Base-by-base conservation (phyloP, 2,797 vertebrate genomes). In the Xyrichtys novacula region DNA sequence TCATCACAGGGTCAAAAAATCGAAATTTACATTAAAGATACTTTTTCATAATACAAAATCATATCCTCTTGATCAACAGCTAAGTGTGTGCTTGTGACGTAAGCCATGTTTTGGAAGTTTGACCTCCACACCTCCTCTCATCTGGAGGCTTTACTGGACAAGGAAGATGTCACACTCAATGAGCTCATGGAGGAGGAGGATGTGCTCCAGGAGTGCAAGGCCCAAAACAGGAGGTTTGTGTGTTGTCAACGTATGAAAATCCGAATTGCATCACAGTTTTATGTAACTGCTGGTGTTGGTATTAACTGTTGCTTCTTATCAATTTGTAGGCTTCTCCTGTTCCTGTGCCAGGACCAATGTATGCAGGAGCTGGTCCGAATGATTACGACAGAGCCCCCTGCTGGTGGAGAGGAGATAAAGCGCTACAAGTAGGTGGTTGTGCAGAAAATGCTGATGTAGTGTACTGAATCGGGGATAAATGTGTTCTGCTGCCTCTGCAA, bases 101-200 rank as follows among this genome's bases (percentile, higher is more conserved):
- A 88, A 88, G 83, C 88, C 93, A 99, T 99, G 98, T 99, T 99
- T 94, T 99, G 98, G 97, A 99, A 98, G 95, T 98, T 99, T 80
- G 98, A 99, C 81, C 75, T 99, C 85, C 97, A 97, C 88, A 95
- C 96, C 2, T 96, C 97, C 8, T 99, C 98, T 8, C 96, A 98
- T 14, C 94, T 99, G 60, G 98, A 99, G 92, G 96, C 97, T 88
- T 92, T 99, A 74, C 93, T 99, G 81, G 96, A 99, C 70, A 97
- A 96, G 79, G 97, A 98, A 68, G 97, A 96, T 78, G 97, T 98
- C 85, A 98, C 94, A 0, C 93, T 99, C 58, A 80, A 67, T 1
- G 97, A 99, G 92, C 87, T 99, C 75, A 96, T 99, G 97, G 95
- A 99, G 0, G 97, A 98, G 89, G 98, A 99, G 65, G 97, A 99